A percentile compares a stretch with the other conserved stretches of the same genome.
Evolutionary conservation across 1,140 invertebrate species (phyloP).

Genomic region (Drosophila eugracilis): DNA sequence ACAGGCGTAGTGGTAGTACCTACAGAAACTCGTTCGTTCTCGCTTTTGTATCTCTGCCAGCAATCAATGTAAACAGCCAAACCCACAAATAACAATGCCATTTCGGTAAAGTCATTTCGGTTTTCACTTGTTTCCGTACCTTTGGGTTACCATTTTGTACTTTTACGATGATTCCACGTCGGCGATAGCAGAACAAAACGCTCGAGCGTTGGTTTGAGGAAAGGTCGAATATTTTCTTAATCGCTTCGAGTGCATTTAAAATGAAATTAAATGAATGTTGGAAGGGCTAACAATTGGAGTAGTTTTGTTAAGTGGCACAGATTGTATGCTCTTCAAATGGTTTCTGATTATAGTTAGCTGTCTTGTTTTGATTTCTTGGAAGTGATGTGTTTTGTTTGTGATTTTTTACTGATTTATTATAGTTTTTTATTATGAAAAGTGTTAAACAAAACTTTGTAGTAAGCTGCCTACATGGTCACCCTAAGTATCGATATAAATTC

Average conservation of each 20-base stretch:
- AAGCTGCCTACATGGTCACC: too few relatives aligned
- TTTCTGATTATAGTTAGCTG: constrained; percentile 1
- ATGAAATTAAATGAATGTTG: constrained; percentile 50
- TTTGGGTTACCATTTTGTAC: constrained; percentile 54
- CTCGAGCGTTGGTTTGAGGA: constrained; percentile 20
- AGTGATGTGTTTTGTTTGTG: neutral
- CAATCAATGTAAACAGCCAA: constrained; percentile 63
- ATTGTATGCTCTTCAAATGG: constrained; percentile 1
- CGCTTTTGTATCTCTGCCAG: constrained; percentile 37
- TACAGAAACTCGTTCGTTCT: constrained; percentile 48
- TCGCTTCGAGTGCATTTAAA: constrained; percentile 63
- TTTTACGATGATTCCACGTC: constrained; percentile 46
- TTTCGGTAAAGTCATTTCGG: constrained; percentile 64
- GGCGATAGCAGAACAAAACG: constrained; percentile 54
- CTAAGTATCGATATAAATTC: too few relatives aligned
- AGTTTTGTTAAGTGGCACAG: constrained; percentile 14
- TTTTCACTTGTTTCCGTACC: constrained; percentile 33
- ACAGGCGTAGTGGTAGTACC: neutral
- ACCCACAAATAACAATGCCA: constrained; percentile 34
- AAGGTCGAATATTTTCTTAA: constrained; percentile 21
- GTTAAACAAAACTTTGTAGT: too few relatives aligned
- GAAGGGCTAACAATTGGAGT: constrained; percentile 2
- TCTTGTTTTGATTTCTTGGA: constrained; percentile 5
- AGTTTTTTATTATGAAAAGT: too few relatives aligned
- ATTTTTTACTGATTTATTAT: too few relatives aligned